These are phyloP conservation scores for Saxidomus purpurata DNA, from an alignment of 1,140 invertebrate species.

Conservation along the genomic window DNA sequence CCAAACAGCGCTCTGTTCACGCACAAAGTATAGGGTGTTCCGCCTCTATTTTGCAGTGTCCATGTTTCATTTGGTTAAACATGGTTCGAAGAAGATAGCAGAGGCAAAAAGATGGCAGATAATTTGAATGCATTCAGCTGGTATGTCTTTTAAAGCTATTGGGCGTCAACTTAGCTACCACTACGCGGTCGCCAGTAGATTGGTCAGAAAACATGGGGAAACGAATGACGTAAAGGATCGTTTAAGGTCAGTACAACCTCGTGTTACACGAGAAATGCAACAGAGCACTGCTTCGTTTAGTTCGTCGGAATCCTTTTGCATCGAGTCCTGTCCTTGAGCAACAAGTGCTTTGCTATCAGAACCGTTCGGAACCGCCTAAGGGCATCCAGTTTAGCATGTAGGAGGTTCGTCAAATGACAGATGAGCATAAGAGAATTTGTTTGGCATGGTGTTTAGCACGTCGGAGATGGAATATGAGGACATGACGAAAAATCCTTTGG, in stretches of 20 bases:
- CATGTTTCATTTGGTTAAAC: no score
- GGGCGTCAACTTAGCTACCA: slow-evolving; percentile 37
- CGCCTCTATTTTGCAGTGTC: no score
- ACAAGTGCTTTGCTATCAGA: slow-evolving; percentile 1
- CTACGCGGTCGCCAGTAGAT: slow-evolving; percentile 43
- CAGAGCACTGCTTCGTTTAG: background rate
- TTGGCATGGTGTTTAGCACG: no score
- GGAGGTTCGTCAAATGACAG: no score
- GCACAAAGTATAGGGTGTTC: no score
- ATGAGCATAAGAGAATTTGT: no score
- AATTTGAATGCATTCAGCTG: background rate
- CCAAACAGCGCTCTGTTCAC: no score
- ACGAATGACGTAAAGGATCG: slow-evolving; percentile 39
- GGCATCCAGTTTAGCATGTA: background rate
- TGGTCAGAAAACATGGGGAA: slow-evolving; percentile 18
- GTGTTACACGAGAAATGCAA: no score
- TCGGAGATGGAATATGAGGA: no score
- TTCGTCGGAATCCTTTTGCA: slow-evolving; percentile 31
- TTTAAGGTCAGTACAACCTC: slow-evolving; percentile 43
- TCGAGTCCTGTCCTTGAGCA: slow-evolving; percentile 2
- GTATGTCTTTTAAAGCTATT: slow-evolving; percentile 56
- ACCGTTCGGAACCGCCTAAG: background rate
- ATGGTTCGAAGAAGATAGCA: no score
- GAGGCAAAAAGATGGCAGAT: background rate
- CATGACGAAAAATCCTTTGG: no score